These are phyloP conservation scores for Cheirogaleus medius DNA, from an alignment of 2,113 vertebrate species.

Conservation along the genomic window DNA sequence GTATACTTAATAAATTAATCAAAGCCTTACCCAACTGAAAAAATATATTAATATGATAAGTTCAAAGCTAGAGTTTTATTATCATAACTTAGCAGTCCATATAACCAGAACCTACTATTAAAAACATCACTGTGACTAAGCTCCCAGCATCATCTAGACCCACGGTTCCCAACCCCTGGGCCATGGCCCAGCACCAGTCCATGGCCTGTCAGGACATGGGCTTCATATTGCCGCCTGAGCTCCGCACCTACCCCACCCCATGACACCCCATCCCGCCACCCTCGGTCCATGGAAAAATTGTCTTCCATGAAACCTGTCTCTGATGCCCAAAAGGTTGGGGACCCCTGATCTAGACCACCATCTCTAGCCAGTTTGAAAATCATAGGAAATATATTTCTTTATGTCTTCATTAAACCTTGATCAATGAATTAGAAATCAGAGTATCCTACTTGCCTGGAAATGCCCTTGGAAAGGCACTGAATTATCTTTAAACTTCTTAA, in stretches of 20 bases:
- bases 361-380: neutral
- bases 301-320: too few species aligned
- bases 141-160: neutral
- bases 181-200: too few species aligned
- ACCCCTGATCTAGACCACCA: too few species aligned
- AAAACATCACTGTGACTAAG: neutral
- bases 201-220: too few species aligned
- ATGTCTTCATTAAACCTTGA: neutral
- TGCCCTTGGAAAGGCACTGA: neutral
- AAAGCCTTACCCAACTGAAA: neutral
- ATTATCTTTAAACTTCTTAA: constrained; percentile 21
- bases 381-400: neutral
- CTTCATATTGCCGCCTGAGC: too few species aligned
- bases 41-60: neutral
- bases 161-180: too few species aligned
- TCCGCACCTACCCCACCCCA: too few species aligned
- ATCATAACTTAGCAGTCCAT: neutral
- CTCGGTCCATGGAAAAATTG: too few species aligned
- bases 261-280: too few species aligned
- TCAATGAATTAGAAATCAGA: neutral
- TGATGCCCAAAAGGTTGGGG: too few species aligned
- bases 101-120: neutral
- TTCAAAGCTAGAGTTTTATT: neutral
- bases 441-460: neutral
- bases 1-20: neutral